Conservation (phyloP, 2,113 vertebrate species). For the Ardeotis arabs region DNA sequence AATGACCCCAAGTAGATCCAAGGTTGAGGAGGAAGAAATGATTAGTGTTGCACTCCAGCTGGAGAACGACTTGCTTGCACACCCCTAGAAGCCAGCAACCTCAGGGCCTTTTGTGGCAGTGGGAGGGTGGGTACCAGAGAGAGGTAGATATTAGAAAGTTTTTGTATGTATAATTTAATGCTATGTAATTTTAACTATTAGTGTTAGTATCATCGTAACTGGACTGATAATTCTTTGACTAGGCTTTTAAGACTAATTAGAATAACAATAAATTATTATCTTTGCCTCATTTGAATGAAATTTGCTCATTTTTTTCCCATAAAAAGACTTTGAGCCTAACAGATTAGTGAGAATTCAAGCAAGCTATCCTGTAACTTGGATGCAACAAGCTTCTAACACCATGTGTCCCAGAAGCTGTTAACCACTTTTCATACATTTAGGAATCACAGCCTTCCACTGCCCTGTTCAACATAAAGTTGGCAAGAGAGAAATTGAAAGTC, state of each 20-base stretch:
- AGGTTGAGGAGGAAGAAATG: not conserved
- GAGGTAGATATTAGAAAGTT: not conserved
- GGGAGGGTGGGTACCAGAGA: not conserved
- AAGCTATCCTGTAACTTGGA: not conserved
- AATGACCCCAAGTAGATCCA: not conserved
- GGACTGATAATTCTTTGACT: not conserved
- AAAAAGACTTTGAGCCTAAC: not conserved
- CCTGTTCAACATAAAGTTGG: not conserved
- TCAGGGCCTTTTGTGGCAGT: not conserved
- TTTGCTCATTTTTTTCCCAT: not conserved
- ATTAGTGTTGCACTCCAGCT: not conserved
- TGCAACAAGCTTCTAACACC: not conserved
- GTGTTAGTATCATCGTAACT: not conserved
- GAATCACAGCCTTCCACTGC: not conserved
- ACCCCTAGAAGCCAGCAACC: not conserved
- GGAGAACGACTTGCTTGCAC: not conserved
- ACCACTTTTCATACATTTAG: not conserved
- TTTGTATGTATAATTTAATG: not conserved
- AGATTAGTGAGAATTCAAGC: not conserved
- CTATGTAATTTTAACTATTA: not conserved
- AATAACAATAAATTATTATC: not conserved
- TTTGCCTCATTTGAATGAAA: not conserved
- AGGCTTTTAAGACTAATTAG: not conserved
- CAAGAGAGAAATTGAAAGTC: not conserved
- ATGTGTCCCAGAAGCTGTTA: not conserved